A percentile compares a stretch with the other conserved stretches of the same genome.
Evolutionary conservation across 2,888 invertebrate genomes (phyloP).

Genomic region (Epicampocera succincta): DNA sequence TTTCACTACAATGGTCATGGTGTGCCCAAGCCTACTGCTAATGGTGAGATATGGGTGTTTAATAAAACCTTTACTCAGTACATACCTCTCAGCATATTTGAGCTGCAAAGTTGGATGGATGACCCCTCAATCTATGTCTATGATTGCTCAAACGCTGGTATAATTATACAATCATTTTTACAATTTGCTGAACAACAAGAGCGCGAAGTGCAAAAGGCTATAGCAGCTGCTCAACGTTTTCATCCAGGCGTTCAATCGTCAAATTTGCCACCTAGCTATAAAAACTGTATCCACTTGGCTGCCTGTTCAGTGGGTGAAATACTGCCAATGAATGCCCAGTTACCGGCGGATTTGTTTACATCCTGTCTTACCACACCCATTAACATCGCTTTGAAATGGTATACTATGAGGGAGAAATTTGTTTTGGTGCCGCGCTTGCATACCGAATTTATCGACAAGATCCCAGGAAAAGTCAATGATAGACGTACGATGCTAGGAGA

Average conservation of each 20-base stretch:
- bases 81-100: conserved; percentile 98
- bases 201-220: conserved; percentile 85
- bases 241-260: conserved; percentile 57
- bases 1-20: conserved; percentile 99
- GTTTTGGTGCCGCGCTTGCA: conserved; percentile 91
- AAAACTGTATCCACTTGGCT: conserved; percentile 97
- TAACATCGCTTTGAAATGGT: conserved; percentile 97
- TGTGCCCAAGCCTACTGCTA: conserved; percentile 97
- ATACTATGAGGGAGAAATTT: conserved; percentile 90
- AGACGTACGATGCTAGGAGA: conserved; percentile 98
- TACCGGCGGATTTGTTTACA: conserved; percentile 98
- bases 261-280: conserved; percentile 83
- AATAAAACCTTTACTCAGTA: conserved; percentile 99
- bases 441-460: conserved; percentile 95
- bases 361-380: conserved; percentile 99
- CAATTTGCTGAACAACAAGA: conserved; percentile 96
- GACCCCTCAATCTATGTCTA: conserved; percentile 99
- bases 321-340: conserved; percentile 97
- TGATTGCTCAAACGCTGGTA: conserved; percentile 99
- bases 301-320: conserved; percentile 97
- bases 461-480: conserved; percentile 97
- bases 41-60: conserved; percentile 99
- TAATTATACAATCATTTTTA: conserved; percentile 95
- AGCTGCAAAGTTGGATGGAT: conserved; percentile 99
- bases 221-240: conserved; percentile 62